A percentile compares a stretch with the other conserved stretches of the same genome.
Evolutionary conservation across 2,797 vertebrate genomes (phyloP).

Genomic region (Micromesistius poutassou): DNA sequence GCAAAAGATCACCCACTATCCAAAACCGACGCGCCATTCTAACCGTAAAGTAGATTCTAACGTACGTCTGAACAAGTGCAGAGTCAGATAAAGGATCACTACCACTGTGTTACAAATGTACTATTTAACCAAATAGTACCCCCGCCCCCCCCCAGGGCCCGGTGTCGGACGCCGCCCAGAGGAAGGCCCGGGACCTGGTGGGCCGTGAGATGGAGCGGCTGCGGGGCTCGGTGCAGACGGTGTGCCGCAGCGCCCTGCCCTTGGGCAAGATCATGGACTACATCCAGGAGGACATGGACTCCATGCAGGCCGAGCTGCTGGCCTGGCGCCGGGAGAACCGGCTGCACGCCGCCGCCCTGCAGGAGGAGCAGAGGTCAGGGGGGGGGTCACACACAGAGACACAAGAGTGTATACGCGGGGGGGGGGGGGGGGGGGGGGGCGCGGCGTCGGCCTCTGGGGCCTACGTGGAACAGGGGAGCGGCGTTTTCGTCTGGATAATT

Average conservation of each 20-base stretch:
- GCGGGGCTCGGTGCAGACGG: slow-evolving; percentile 81
- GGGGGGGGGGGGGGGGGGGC: too few species aligned
- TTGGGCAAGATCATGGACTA: slow-evolving; percentile 95
- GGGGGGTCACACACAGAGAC: too few species aligned
- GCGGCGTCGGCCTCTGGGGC: too few species aligned
- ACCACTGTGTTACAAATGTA: too few species aligned
- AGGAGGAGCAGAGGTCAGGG: slow-evolving; percentile 80
- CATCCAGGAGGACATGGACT: slow-evolving; percentile 92
- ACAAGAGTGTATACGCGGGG: too few species aligned
- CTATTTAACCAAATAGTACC: slow-evolving; percentile 21
- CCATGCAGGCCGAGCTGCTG: slow-evolving; percentile 88
- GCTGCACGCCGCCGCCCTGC: slow-evolving; percentile 75
- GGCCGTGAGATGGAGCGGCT: slow-evolving; percentile 84
- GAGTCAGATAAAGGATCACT: slow-evolving; percentile 18
- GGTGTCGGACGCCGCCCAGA: slow-evolving; percentile 75
- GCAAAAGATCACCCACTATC: too few species aligned
- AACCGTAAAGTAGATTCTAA: too few species aligned
- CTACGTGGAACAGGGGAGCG: too few species aligned
- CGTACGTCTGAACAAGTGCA: too few species aligned
- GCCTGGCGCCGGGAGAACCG: slow-evolving; percentile 82
- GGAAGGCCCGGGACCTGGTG: slow-evolving; percentile 86
- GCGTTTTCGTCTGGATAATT: too few species aligned
- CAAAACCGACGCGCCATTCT: slow-evolving; percentile 18
- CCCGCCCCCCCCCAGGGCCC: slow-evolving; percentile 52
- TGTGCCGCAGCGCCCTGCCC: slow-evolving; percentile 84